These are phyloP conservation scores for Hirtodrosophila confusa DNA, from an alignment of 2,888 invertebrate genomes.

Conservation along the genomic window DNA sequence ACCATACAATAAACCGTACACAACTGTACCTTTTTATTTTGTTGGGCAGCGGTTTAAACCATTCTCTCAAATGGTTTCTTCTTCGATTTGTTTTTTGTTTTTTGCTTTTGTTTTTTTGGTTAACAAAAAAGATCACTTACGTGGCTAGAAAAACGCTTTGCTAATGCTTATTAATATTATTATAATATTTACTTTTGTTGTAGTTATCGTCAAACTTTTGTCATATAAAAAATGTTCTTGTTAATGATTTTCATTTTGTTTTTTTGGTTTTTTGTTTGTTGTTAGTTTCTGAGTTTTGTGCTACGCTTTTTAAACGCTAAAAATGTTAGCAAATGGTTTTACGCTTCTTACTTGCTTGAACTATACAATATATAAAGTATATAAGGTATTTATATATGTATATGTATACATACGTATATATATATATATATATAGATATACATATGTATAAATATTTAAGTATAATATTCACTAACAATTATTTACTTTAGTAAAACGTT, in stretches of 20 bases:
- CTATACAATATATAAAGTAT: slow-evolving; percentile 70
- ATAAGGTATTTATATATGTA: slow-evolving; percentile 37
- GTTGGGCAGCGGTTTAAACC: slow-evolving; percentile 15
- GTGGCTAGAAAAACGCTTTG: slow-evolving; percentile 65
- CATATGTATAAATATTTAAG: slow-evolving; percentile 57
- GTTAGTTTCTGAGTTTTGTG: slow-evolving; percentile 63
- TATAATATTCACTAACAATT: slow-evolving; percentile 76
- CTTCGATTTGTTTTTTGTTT: slow-evolving; percentile 11
- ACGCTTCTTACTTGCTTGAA: slow-evolving; percentile 54
- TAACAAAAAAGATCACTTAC: slow-evolving; percentile 53
- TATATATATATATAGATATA: slow-evolving; percentile 22
- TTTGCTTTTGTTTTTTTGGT: slow-evolving; percentile 7
- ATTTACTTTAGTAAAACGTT: slow-evolving; percentile 76
- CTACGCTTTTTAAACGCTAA: slow-evolving; percentile 68
- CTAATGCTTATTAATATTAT: slow-evolving; percentile 48
- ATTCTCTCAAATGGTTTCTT: slow-evolving; percentile 4
- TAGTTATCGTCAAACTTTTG: slow-evolving; percentile 40
- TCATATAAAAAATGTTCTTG: slow-evolving; percentile 55
- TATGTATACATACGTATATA: slow-evolving; percentile 20
- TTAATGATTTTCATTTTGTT: slow-evolving; percentile 6
- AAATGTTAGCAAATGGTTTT: slow-evolving; percentile 62
- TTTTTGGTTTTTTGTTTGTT: slow-evolving; percentile 1
- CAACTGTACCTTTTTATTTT: slow-evolving; percentile 7
- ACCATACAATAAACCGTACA: not conserved
- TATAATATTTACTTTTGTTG: slow-evolving; percentile 5